Evolutionary conservation across 2,113 vertebrate genomes (phyloP).

Genomic region (Odocoileus hemionus): DNA sequence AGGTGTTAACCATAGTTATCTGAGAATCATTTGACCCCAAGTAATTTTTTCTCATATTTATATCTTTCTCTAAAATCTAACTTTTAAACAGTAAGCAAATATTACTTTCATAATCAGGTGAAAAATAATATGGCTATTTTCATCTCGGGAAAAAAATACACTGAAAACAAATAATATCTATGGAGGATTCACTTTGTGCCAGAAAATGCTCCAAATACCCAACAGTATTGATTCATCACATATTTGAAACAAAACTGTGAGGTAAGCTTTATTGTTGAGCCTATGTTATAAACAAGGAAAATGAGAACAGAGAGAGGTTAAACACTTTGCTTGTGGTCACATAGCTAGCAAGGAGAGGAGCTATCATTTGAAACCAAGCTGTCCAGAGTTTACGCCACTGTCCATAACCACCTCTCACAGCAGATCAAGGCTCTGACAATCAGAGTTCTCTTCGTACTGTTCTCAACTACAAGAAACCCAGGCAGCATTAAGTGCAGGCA

Average conservation of each 20-base stretch:
- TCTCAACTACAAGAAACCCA: not conserved
- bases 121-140: slow-evolving; percentile 16
- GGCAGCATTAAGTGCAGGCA: not conserved
- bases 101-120: not conserved
- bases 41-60: not conserved
- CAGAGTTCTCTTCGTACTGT: not conserved
- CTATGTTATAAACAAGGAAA: not conserved
- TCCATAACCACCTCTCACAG: not conserved
- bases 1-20: not conserved
- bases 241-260: not conserved
- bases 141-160: not conserved
- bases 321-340: not conserved
- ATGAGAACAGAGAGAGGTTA: not conserved
- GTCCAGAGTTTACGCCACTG: not conserved
- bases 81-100: not conserved
- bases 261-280: not conserved
- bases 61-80: not conserved
- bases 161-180: not conserved
- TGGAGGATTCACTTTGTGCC: not conserved
- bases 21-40: not conserved
- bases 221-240: not conserved
- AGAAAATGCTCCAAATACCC: not conserved
- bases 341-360: not conserved
- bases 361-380: not conserved
- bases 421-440: not conserved